These are phyloP conservation scores for Chrysotoxum bicinctum DNA, from an alignment of 2,888 invertebrate genomes.

Conservation along the genomic window DNA sequence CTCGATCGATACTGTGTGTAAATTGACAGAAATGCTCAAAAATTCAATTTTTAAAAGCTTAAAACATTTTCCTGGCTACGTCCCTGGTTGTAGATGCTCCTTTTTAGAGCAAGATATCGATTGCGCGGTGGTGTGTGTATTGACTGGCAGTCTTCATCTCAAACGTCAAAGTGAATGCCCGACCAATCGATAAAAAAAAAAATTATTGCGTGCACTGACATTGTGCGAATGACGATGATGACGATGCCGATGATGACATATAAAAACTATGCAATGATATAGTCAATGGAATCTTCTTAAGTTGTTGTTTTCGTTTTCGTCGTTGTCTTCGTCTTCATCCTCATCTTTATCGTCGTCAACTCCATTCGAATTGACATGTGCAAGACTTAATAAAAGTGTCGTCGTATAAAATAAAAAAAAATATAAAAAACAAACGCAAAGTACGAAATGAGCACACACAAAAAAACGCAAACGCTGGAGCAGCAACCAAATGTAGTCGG, in stretches of 20 bases:
- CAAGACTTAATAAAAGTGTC: conserved; percentile 72
- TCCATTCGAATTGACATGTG: conserved; percentile 71
- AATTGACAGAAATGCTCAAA: no score
- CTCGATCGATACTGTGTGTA: no score
- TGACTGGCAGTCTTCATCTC: neutral
- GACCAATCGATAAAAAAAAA: conserved; percentile 15
- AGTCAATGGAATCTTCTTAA: conserved; percentile 14
- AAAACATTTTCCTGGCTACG: neutral
- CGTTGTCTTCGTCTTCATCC: conserved; percentile 9
- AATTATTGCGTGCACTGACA: conserved; percentile 60
- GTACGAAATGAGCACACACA: neutral
- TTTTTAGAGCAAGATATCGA: conserved; percentile 18
- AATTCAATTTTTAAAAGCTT: neutral
- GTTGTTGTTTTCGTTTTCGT: neutral
- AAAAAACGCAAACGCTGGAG: conserved; percentile 16
- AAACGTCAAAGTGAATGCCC: conserved; percentile 37
- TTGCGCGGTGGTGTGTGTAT: neutral
- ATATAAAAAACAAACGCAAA: conserved; percentile 5
- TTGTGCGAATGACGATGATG: conserved; percentile 60
- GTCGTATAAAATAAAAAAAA: conserved; percentile 36
- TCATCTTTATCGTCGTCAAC: conserved; percentile 10
- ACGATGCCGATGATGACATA: conserved; percentile 30
- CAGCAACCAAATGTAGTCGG: conserved; percentile 59
- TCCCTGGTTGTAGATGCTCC: conserved; percentile 12
- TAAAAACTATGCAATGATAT: conserved; percentile 24